Evolutionary conservation across 2,888 invertebrate genomes (phyloP), one percentile per base, ranked within the genome.

Genomic region (Julus scandinavius): DNA sequence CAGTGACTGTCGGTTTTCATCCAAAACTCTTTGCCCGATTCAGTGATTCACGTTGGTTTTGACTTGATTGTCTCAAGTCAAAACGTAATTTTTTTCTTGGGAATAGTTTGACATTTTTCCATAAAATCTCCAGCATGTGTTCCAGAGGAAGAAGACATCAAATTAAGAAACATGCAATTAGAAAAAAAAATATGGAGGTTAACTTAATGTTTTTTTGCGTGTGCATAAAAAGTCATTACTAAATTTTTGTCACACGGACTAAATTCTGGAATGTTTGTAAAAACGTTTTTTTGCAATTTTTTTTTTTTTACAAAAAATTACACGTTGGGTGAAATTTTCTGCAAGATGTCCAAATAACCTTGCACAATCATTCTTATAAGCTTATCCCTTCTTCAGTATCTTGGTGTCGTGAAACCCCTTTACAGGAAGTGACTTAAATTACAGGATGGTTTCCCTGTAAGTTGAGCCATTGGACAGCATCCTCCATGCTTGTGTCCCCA

Each of bases 1-100:
- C 11, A n/a, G 20, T 72, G 20, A 72, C 72, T 72, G 29, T 4
- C 72, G 11, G 20, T 72, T 72, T 29, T 29, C 72, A 29, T 63
- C n/a, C 63, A 20, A 63, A n/a, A 63, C 63, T 4, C n/a, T n/a
- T 54, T 54, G n/a, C 63, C 63, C n/a, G 63, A 63, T 63, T 63
- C 63, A 63, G 63, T 63, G 63, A 20, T 63, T 63, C n/a, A 0
- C n/a, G n/a, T 15, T 6, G 63, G 20, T 7, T n/a, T 63, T 63
- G 63, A 63, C 63, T n/a, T n/a, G 20, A 3, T 45, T 6, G 41
- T 5, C 41, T 45, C 41, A 45, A 5, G 41, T 45, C 41, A 45
- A 45, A 45, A 45, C 41, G 6, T n/a, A n/a, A n/a, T n/a, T n/a
- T n/a, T n/a, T n/a, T n/a, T n/a, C n/a, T n/a, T n/a, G n/a, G n/a